Evolutionary conservation across 2,797 vertebrate genomes (phyloP).

Genomic region (Mormyrus proboscirostris): DNA sequence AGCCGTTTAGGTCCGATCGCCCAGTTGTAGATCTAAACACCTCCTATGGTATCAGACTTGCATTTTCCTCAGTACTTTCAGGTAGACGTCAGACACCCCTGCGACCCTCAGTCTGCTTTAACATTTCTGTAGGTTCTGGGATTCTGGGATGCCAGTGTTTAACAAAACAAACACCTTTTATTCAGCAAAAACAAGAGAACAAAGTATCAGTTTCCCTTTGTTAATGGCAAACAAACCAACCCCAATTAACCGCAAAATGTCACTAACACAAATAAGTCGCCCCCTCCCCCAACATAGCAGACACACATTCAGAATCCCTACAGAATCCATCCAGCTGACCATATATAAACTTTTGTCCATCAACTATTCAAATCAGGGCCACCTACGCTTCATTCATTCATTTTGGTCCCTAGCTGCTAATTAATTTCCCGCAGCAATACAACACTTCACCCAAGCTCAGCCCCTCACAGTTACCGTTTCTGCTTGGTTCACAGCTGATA

Average conservation of each 20-base stretch:
- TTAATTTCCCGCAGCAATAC: not conserved
- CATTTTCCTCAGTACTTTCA: not conserved
- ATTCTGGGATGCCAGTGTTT: not conserved
- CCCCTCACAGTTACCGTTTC: not conserved
- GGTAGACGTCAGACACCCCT: not conserved
- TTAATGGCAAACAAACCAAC: not conserved
- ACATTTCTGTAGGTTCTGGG: not conserved
- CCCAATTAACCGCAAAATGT: not conserved
- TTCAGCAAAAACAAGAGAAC: not conserved
- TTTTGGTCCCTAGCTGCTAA: not conserved
- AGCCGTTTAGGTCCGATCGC: not conserved
- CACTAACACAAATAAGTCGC: not conserved
- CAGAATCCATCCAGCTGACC: conserved; percentile 1
- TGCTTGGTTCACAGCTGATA: not conserved
- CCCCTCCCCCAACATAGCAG: not conserved
- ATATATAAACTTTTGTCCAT: not conserved
- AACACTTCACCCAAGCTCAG: not conserved
- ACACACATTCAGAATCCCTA: not conserved
- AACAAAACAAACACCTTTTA: not conserved
- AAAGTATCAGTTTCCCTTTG: not conserved
- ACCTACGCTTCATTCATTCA: not conserved
- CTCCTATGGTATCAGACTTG: not conserved
- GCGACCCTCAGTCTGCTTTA: not conserved
- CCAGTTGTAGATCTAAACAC: not conserved
- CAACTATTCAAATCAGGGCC: not conserved